These are phyloP conservation scores for Helicolenus hilgendorfi DNA, from an alignment of 2,797 vertebrate genomes.

Conservation along the genomic window DNA sequence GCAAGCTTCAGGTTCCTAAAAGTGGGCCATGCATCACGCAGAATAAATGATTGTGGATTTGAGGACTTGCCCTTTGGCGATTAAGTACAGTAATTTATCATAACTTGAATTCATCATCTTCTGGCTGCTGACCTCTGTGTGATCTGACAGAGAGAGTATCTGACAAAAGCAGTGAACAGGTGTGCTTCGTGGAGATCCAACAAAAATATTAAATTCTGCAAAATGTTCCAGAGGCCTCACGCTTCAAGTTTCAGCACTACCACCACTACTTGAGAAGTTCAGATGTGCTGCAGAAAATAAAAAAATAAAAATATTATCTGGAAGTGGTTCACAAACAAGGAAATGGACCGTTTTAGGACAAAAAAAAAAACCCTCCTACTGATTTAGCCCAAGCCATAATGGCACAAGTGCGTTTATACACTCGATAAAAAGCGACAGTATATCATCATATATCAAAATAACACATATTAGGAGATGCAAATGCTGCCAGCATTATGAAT, in stretches of 20 bases:
- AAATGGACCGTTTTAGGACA: conserved; percentile 82
- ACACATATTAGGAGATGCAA: conserved; percentile 95
- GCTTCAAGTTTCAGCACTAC: background rate
- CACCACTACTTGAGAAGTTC: background rate
- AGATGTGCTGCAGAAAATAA: conserved; percentile 24
- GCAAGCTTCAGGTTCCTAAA: conserved; percentile 5
- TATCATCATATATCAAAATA: conserved; percentile 90
- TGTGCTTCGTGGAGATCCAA: conserved; percentile 18
- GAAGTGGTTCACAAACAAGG: conserved; percentile 81
- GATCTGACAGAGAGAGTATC: background rate
- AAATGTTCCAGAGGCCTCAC: background rate
- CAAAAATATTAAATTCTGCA: background rate
- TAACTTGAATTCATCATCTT: conserved; percentile 79
- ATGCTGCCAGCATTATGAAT: conserved; percentile 96
- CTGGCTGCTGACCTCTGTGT: conserved; percentile 29
- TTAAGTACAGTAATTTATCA: conserved; percentile 91
- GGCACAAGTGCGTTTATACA: conserved; percentile 76
- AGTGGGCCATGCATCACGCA: conserved; percentile 89
- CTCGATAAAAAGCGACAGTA: conserved; percentile 78
- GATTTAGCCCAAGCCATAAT: conserved; percentile 82
- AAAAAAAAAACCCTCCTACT: conserved; percentile 77
- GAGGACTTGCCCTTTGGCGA: conserved; percentile 93
- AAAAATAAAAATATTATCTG: conserved; percentile 40
- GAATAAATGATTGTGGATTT: conserved; percentile 94
- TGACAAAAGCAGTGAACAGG: conserved; percentile 31